phyloP scores from a whole-genome alignment of 2,888 invertebrate genomes.

The Hypercompe scribonia region DNA sequence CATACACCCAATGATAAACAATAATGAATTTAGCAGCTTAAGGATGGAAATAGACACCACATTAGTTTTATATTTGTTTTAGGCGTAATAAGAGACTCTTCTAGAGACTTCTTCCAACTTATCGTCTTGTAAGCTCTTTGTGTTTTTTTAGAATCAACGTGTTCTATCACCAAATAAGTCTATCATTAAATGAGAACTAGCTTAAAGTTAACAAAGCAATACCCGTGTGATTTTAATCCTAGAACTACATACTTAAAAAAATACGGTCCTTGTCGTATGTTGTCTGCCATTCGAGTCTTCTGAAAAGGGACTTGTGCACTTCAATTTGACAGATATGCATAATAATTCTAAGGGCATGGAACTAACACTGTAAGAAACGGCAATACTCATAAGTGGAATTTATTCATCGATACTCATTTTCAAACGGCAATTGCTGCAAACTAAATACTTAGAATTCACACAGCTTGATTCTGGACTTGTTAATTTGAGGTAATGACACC shows the following conservation, averaged over 20 bases:
- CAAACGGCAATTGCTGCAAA: neutral
- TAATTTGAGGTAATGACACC: neutral
- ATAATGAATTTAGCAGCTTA: neutral
- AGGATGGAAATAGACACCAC: neutral
- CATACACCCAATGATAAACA: neutral
- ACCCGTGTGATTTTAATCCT: neutral
- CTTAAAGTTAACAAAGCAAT: neutral
- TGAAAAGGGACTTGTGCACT: neutral
- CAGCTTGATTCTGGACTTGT: neutral
- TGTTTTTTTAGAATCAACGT: neutral
- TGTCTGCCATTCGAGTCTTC: neutral
- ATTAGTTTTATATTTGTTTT: neutral
- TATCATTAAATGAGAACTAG: neutral
- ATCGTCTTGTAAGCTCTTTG: neutral
- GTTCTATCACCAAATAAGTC: neutral
- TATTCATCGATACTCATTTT: too few species aligned
- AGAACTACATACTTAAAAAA: too few species aligned
- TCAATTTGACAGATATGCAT: neutral
- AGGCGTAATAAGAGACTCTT: neutral
- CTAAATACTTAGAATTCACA: conserved; percentile 20
- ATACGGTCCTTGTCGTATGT: neutral
- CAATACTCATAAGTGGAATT: too few species aligned
- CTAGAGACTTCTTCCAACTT: neutral
- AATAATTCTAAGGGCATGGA: neutral
- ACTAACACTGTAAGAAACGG: neutral